phyloP scores from a whole-genome alignment of 1,140 invertebrate genomes.

The Pentalonia nigronervosa region DNA sequence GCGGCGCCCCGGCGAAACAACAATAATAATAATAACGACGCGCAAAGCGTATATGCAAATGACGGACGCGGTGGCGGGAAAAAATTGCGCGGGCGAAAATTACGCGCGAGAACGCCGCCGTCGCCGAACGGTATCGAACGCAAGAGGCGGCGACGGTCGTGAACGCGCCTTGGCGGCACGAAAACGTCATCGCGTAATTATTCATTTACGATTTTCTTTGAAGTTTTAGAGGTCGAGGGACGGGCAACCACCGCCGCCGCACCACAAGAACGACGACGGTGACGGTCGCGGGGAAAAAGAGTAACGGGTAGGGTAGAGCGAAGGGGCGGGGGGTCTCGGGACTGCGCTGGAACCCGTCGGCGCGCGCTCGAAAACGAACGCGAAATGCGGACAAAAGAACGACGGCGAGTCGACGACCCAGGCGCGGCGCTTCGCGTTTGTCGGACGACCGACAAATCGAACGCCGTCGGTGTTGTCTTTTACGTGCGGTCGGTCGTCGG shows the following conservation, averaged over 20 bases:
- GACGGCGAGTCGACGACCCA: background rate
- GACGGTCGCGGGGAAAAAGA: background rate
- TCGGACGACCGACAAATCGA: background rate
- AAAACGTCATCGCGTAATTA: background rate
- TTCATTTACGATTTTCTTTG: background rate
- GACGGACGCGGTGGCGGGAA: background rate
- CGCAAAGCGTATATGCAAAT: too few species aligned
- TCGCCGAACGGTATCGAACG: background rate
- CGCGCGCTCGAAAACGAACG: background rate
- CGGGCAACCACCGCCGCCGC: too few species aligned
- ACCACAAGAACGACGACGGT: background rate
- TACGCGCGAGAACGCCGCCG: background rate
- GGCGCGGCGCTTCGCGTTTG: background rate
- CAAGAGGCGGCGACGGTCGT: background rate
- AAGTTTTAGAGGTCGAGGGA: conserved; percentile 18
- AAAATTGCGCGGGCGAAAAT: conserved; percentile 37
- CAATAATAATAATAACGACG: background rate
- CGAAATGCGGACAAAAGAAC: background rate
- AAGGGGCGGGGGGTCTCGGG: background rate
- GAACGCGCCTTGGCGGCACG: background rate
- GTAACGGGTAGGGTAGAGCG: background rate
- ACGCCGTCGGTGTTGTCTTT: background rate
- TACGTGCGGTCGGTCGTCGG: background rate
- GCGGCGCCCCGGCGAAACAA: background rate
- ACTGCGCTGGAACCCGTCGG: background rate